Evolutionary conservation across 2,797 vertebrate genomes (phyloP).

Genomic region (Trachurus trachurus): DNA sequence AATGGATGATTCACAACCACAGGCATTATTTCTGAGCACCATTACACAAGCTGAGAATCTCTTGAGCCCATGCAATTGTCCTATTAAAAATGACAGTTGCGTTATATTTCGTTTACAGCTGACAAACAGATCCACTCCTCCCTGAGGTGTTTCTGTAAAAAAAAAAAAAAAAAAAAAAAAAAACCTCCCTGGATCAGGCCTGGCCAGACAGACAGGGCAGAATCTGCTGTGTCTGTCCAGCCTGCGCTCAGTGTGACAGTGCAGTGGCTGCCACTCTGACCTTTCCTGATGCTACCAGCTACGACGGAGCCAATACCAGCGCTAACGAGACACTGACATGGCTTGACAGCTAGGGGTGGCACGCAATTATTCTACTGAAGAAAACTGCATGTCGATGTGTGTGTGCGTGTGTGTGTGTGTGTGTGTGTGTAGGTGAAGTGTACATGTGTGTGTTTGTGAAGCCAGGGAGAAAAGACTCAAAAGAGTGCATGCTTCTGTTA

Average conservation of each 20-base stretch:
- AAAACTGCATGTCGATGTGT: conserved; percentile 51
- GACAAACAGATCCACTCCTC: conserved; percentile 20
- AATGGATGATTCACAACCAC: background rate
- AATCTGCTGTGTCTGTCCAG: conserved; percentile 56
- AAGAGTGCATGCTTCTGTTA: conserved; percentile 47
- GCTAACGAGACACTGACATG: conserved; percentile 80
- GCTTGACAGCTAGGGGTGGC: conserved; percentile 76
- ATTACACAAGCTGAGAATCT: background rate
- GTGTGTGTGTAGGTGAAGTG: conserved; percentile 22
- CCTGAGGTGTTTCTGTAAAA: conserved; percentile 24
- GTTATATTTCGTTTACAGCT: background rate
- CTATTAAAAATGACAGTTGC: conserved; percentile 1
- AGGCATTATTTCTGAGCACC: background rate
- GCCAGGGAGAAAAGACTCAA: conserved; percentile 36
- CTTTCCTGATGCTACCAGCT: conserved; percentile 75
- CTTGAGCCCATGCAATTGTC: background rate
- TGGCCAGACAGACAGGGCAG: conserved; percentile 48
- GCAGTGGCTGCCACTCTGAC: conserved; percentile 72
- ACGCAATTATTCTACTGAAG: conserved; percentile 68
- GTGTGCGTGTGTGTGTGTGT: too few relatives aligned
- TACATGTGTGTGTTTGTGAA: conserved; percentile 35
- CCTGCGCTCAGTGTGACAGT: conserved; percentile 65
- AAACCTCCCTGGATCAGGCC: conserved; percentile 17
- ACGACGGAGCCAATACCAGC: conserved; percentile 66
- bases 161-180: background rate